Percentiles rank a stretch among this genome's conserved stretches.
These are phyloP conservation scores for Amyelois transitella DNA, from an alignment of 1,140 invertebrate genomes.

Conservation along the genomic window DNA sequence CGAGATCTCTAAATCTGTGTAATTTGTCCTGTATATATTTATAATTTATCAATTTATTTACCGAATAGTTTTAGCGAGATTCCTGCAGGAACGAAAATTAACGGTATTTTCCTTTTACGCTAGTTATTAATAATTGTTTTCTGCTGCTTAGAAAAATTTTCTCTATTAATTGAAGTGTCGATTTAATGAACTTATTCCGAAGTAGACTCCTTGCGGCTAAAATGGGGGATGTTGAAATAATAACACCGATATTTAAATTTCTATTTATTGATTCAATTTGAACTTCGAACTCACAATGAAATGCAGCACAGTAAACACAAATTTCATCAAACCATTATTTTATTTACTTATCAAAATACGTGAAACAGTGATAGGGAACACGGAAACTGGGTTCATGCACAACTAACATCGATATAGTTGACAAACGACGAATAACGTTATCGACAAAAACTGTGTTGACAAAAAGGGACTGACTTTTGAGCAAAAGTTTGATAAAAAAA, in stretches of 20 bases:
- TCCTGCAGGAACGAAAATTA: no score
- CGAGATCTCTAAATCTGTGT: no score
- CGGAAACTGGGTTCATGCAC: conserved; percentile 51
- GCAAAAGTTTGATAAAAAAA: conserved; percentile 70
- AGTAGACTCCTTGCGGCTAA: no score
- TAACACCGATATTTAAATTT: conserved; percentile 65
- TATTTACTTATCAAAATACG: conserved; percentile 53
- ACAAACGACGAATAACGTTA: conserved; percentile 49
- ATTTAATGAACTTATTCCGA: no score
- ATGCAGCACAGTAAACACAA: conserved; percentile 72
- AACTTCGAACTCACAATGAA: conserved; percentile 73
- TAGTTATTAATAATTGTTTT: no score
- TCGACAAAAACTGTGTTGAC: conserved; percentile 35
- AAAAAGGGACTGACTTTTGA: conserved; percentile 63
- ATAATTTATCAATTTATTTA: no score
- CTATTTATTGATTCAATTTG: conserved; percentile 75
- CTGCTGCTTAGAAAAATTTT: not conserved
- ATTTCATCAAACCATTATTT: conserved; percentile 65
- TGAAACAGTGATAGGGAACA: conserved; percentile 55
- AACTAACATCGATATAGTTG: conserved; percentile 62
- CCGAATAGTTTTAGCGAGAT: no score
- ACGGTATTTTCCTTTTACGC: no score
- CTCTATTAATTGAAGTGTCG: no score
- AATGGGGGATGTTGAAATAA: conserved; percentile 48
- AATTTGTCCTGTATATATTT: no score